A percentile compares a stretch with the other conserved stretches of the same genome.
Conservation (phyloP, 2,888 invertebrate species). For the Spodoptera littoralis region DNA sequence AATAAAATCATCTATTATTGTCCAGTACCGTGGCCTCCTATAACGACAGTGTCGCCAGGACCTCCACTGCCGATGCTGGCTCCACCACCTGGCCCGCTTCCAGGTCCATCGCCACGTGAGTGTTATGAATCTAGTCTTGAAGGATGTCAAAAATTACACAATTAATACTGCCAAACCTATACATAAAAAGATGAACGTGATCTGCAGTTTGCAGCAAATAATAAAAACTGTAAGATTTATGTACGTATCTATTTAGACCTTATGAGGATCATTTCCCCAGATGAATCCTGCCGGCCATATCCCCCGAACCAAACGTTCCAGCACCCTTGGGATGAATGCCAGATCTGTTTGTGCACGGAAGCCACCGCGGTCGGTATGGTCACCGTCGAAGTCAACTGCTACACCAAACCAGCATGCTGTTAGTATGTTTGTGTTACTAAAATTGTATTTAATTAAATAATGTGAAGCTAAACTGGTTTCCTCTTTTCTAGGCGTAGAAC, state of each 20-base stretch:
- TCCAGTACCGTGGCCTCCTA: constrained; percentile 60
- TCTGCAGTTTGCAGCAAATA: too few relatives aligned
- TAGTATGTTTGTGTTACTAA: constrained; percentile 54
- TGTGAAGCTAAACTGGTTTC: constrained; percentile 1
- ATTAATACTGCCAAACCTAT: not conserved
- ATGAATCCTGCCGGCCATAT: constrained; percentile 79
- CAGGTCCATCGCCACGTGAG: constrained; percentile 82
- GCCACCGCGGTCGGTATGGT: constrained; percentile 55
- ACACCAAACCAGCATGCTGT: constrained; percentile 80
- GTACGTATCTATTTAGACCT: not conserved
- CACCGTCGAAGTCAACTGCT: constrained; percentile 79
- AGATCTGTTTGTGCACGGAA: constrained; percentile 77
- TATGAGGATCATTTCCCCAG: constrained; percentile 56
- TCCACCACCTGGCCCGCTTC: constrained; percentile 69
- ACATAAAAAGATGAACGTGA: not conserved
- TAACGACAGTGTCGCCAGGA: constrained; percentile 41
- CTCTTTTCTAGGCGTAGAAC: constrained; percentile 49
- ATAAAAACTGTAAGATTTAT: too few relatives aligned
- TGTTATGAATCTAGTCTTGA: constrained; percentile 30
- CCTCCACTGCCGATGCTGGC: constrained; percentile 18
- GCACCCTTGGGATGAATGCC: constrained; percentile 84
- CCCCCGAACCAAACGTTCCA: constrained; percentile 75
- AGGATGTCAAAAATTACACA: constrained; percentile 6
- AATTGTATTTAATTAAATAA: not conserved
- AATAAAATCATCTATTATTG: constrained; percentile 18